Conservation (phyloP, 2,113 vertebrate species). For the Equus quagga region DNA sequence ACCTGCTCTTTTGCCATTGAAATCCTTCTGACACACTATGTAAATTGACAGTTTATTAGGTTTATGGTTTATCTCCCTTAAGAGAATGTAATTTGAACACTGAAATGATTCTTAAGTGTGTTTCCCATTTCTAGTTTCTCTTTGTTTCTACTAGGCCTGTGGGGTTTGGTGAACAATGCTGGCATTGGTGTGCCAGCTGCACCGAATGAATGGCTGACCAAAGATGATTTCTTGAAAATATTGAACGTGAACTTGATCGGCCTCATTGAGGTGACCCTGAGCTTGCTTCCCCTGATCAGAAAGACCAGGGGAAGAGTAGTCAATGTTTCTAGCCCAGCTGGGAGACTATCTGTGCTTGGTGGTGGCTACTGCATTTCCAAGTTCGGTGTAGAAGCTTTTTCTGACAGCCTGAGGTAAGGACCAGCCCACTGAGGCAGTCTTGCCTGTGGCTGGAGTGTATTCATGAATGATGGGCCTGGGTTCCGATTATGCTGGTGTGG, state of each 20-base stretch:
- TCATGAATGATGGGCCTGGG: background rate
- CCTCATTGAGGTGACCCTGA: constrained; percentile 88
- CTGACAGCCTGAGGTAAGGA: constrained; percentile 89
- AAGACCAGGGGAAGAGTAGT: constrained; percentile 87
- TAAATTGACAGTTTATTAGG: background rate
- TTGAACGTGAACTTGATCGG: constrained; percentile 91
- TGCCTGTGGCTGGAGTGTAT: background rate
- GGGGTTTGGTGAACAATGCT: constrained; percentile 85
- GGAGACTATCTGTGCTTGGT: constrained; percentile 75
- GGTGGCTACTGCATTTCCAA: constrained; percentile 91
- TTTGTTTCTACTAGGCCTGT: constrained; percentile 79
- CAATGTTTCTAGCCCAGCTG: constrained; percentile 86
- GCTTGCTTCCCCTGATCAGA: constrained; percentile 89
- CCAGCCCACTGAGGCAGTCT: background rate
- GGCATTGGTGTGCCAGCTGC: background rate
- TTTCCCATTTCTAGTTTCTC: background rate
- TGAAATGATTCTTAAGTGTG: background rate
- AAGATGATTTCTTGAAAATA: constrained; percentile 88
- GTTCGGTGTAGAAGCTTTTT: constrained; percentile 90
- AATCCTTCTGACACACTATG: background rate
- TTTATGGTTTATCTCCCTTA: background rate
- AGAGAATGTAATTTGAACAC: background rate
- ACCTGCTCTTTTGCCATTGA: background rate
- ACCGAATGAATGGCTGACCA: constrained; percentile 84
- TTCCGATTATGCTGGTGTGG: background rate